These are phyloP conservation scores for Aphis gossypii DNA, from an alignment of 1,140 invertebrate species.

Conservation along the genomic window DNA sequence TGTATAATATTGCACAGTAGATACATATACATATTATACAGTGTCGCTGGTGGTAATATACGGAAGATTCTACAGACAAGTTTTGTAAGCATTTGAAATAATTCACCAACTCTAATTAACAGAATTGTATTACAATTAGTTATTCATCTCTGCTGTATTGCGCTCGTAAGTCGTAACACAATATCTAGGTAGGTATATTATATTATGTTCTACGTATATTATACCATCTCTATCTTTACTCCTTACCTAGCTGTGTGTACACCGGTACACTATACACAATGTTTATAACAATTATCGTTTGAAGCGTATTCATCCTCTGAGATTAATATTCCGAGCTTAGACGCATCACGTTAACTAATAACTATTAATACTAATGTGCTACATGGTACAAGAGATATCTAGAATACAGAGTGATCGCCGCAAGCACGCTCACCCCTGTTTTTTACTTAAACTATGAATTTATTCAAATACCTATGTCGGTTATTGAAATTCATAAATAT, in stretches of 20 bases:
- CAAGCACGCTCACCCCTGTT: too few species aligned
- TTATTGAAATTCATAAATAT: too few species aligned
- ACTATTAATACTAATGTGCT: too few species aligned
- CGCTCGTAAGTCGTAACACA: background rate
- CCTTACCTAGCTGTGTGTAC: too few species aligned
- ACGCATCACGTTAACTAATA: background rate
- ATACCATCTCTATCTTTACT: background rate
- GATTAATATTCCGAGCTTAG: background rate
- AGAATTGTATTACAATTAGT: background rate
- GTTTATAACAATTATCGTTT: background rate
- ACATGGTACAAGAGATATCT: background rate
- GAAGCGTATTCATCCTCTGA: background rate
- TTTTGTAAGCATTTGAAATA: background rate
- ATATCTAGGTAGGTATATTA: background rate
- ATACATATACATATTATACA: background rate
- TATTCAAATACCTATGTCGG: too few species aligned
- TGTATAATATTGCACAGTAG: background rate
- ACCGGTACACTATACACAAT: background rate
- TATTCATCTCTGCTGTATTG: background rate
- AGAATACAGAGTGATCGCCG: too few species aligned
- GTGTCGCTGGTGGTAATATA: background rate
- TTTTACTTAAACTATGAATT: too few species aligned
- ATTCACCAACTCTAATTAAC: background rate
- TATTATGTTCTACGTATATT: too few species aligned
- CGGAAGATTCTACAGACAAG: background rate